A percentile compares a stretch with the other conserved stretches of the same genome.
These are phyloP conservation scores for Drosophila mauritiana DNA, from an alignment of 1,140 invertebrate genomes.

Conservation along the genomic window DNA sequence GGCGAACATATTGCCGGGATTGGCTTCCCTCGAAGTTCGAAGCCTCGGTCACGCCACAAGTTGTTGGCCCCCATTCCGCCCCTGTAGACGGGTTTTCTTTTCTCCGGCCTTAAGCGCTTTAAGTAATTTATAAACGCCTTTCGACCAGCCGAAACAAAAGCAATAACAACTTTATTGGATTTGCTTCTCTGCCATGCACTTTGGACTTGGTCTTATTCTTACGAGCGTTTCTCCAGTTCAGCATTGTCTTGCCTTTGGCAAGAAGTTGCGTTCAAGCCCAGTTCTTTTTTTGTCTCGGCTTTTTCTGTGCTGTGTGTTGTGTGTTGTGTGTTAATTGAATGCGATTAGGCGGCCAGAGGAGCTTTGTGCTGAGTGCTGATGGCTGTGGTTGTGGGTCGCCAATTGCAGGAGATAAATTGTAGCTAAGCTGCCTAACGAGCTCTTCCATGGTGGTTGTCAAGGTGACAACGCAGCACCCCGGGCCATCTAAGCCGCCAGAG, in stretches of 20 bases:
- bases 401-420: slow-evolving; percentile 51
- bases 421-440: slow-evolving; percentile 51
- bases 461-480: slow-evolving; percentile 28
- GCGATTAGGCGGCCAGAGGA: slow-evolving; percentile 59
- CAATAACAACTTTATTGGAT: slow-evolving; percentile 78
- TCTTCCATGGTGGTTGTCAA: slow-evolving; percentile 32
- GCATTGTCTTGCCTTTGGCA: slow-evolving; percentile 3
- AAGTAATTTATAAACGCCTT: slow-evolving; percentile 83
- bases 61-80: slow-evolving; percentile 42
- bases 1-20: slow-evolving; percentile 62
- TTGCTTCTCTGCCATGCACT: slow-evolving; percentile 42
- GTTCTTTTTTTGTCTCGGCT: slow-evolving; percentile 5
- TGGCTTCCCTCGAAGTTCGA: slow-evolving; percentile 11
- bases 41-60: slow-evolving; percentile 63
- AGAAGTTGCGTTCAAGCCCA: slow-evolving; percentile 22
- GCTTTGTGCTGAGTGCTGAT: not conserved
- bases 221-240: slow-evolving; percentile 5
- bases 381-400: slow-evolving; percentile 9
- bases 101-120: slow-evolving; percentile 70
- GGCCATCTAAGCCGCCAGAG: not conserved
- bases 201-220: slow-evolving; percentile 28
- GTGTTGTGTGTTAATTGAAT: slow-evolving; percentile 70
- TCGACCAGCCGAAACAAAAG: slow-evolving; percentile 50
- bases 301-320: slow-evolving; percentile 4
- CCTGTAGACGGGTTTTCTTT: slow-evolving; percentile 2